A percentile compares a stretch with the other conserved stretches of the same genome.
These are phyloP conservation scores for Paragorgia papillata DNA, from an alignment of 92 coral and sea anemone species.

Conservation along the genomic window DNA sequence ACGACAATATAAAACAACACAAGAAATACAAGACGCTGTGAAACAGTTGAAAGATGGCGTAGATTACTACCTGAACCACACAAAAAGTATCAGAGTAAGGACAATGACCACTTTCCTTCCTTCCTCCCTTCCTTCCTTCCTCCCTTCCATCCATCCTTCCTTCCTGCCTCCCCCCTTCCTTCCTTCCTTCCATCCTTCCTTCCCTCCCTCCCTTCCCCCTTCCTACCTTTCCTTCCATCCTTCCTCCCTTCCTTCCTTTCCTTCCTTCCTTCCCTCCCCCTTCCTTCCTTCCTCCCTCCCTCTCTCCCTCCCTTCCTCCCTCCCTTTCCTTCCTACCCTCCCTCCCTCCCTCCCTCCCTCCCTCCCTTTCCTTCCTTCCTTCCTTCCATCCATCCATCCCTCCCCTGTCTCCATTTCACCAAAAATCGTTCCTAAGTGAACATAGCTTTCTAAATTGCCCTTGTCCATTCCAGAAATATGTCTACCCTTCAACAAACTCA, in stretches of 20 bases:
- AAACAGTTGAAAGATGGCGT: background rate
- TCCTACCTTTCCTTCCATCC: background rate
- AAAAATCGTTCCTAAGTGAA: too few relatives aligned
- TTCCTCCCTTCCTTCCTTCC: background rate
- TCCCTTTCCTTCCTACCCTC: background rate
- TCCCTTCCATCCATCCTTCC: background rate
- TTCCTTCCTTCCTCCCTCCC: background rate
- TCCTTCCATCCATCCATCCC: background rate
- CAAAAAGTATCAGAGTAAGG: constrained; percentile 3
- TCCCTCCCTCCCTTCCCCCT: background rate
- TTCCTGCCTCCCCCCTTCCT: background rate
- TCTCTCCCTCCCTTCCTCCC: constrained; percentile 3
- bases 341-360: background rate
- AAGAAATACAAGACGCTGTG: background rate
- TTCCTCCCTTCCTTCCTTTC: background rate
- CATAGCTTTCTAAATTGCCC: background rate
- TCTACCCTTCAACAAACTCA: background rate
- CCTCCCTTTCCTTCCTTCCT: background rate
- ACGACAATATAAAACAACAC: background rate
- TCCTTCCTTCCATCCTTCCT: background rate
- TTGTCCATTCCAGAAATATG: background rate
- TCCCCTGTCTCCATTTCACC: too few relatives aligned
- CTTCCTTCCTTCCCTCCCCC: background rate
- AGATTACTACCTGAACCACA: background rate
- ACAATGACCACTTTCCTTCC: background rate